phyloP scores from a whole-genome alignment of 1,140 invertebrate genomes.

The Saccostrea glomerata region DNA sequence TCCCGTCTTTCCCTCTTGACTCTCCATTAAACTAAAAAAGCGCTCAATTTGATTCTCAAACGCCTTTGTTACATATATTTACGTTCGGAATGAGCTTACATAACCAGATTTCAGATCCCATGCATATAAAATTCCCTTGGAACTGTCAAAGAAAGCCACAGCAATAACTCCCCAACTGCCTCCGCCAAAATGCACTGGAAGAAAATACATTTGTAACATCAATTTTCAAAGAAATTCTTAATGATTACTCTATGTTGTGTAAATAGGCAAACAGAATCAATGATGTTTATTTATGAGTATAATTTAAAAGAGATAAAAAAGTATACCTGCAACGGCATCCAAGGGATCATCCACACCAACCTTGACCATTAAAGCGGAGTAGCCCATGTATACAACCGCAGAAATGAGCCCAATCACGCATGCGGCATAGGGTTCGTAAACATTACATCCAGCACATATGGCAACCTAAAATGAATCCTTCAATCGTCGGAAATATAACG shows the following conservation, averaged over 20 bases:
- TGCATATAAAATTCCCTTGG: constrained; percentile 63
- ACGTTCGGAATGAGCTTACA: constrained; percentile 54
- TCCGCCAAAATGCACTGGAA: constrained; percentile 80
- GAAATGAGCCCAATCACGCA: constrained; percentile 78
- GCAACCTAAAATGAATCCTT: constrained; percentile 74
- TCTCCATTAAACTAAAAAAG: too few relatives aligned
- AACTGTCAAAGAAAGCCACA: constrained; percentile 67
- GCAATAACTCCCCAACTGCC: constrained; percentile 82
- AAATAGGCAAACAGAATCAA: too few relatives aligned
- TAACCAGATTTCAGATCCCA: constrained; percentile 64
- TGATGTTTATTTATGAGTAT: too few relatives aligned
- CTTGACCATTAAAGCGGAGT: constrained; percentile 74
- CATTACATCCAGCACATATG: constrained; percentile 81
- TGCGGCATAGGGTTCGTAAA: constrained; percentile 78
- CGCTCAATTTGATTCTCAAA: too few relatives aligned
- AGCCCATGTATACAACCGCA: constrained; percentile 77
- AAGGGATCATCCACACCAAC: constrained; percentile 82
- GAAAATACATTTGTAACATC: neutral
- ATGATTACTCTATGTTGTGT: too few relatives aligned
- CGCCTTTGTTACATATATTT: too few relatives aligned
- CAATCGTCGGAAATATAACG: too few relatives aligned
- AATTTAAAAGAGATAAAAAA: neutral
- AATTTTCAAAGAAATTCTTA: too few relatives aligned
- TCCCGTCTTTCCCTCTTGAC: too few relatives aligned
- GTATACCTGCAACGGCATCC: constrained; percentile 81